These are phyloP conservation scores for Neolamprologus multifasciatus DNA, from an alignment of 2,797 vertebrate species.

Conservation along the genomic window DNA sequence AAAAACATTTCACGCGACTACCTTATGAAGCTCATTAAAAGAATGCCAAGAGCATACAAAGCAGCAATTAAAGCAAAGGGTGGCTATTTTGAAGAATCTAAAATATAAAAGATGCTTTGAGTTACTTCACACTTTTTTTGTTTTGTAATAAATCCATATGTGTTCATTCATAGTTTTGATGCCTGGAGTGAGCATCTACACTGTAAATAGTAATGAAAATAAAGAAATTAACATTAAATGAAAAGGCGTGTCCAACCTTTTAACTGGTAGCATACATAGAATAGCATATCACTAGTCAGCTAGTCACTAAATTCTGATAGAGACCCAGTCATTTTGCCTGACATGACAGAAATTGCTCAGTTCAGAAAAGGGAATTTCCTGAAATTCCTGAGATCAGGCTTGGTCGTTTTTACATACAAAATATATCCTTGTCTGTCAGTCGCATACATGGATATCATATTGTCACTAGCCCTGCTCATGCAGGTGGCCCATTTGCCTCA, in stretches of 20 bases:
- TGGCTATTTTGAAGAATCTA: not conserved
- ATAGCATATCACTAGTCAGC: not conserved
- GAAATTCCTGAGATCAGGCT: not conserved
- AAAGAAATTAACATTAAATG: not conserved
- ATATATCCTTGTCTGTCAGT: not conserved
- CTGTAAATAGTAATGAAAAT: not conserved
- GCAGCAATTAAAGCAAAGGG: not conserved
- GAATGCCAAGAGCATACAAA: not conserved
- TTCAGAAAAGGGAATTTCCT: not conserved
- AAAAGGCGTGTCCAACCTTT: not conserved
- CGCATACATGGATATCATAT: rapidly evolving
- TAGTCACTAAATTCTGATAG: not conserved
- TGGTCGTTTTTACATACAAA: not conserved
- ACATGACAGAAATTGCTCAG: not conserved
- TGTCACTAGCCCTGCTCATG: not conserved
- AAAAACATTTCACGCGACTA: not conserved
- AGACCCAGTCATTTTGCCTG: not conserved
- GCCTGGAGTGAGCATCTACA: not conserved
- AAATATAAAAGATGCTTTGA: not conserved
- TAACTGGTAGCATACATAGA: not conserved
- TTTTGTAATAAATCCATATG: not conserved
- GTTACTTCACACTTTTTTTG: not conserved
- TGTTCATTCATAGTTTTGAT: not conserved
- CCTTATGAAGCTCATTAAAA: not conserved
- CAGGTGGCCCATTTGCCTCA: not conserved